Base-by-base conservation (phyloP, 1,140 invertebrate species). In the Dendroctonus ponderosae region DNA sequence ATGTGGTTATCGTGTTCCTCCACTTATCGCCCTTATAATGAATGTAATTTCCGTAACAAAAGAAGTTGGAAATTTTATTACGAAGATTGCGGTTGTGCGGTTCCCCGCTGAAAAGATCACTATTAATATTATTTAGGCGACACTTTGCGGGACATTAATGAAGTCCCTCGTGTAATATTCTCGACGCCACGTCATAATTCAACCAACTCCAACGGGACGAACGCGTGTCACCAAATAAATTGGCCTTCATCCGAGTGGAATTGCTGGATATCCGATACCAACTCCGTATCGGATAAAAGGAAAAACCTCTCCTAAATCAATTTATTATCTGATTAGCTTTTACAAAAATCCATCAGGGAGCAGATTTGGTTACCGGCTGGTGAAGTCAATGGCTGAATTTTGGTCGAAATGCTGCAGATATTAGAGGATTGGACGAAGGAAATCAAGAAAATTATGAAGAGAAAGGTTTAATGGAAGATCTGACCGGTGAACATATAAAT, bases 111-210 rank as follows among this genome's bases (percentile, higher is more conserved):
- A 56, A 65, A 64, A 65, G 61, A 63, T 63, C 62, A 58, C 76
- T 76, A 79, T 79, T 79, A 79, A 79, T 79, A 76, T 79, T 78
- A 78, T 79, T 79, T 76, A 71, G 74, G 70, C 71, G 77, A 78
- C 77, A 77, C 71, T 79, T 78, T 79, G 73, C 76, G 70, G 74
- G 76, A 76, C 76, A 79, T 79, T 79, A 79, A 79, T 79, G 77
- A 79, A 77, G 77, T 79, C 77, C 77, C 77, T 67, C 49, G 77
- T 74, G 77, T 76, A 73, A 76, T 76, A 77, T 79, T 57, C 53
- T 77, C 48, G 75, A 75, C 72, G 74, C 72, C 73, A 75, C 72
- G 76, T 77, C 77, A 78, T 78, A 78, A 78, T 77, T 79, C 76
- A 78, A 62, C 50, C 58, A 46, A 63, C 67, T 61, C 65, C 61